Percentiles rank a stretch among this genome's conserved stretches.
phyloP scores from a whole-genome alignment of 1,140 invertebrate species.

The Goniozus legneri region DNA sequence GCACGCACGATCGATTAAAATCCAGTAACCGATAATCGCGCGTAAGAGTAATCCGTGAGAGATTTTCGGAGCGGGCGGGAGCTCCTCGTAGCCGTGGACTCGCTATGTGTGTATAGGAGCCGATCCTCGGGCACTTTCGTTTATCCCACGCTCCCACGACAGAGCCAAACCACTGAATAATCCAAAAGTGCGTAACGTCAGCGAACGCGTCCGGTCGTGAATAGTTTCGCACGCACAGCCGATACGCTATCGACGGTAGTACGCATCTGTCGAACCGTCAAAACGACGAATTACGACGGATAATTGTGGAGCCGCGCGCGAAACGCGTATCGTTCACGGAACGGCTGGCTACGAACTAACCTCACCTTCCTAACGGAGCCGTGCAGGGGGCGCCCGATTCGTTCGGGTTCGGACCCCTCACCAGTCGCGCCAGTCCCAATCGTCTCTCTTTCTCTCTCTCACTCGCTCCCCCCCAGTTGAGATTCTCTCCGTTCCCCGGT shows the following conservation, averaged over 20 bases:
- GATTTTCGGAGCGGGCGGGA: too few species aligned
- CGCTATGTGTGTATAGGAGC: too few species aligned
- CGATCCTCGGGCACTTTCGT: too few species aligned
- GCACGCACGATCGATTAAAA: too few species aligned
- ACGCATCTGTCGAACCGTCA: too few species aligned
- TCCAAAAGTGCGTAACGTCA: slow-evolving; percentile 7
- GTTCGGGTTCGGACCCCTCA: slow-evolving; percentile 7
- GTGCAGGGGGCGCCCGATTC: slow-evolving; percentile 35
- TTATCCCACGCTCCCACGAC: neutral
- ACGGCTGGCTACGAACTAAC: slow-evolving; percentile 44
- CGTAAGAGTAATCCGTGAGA: too few species aligned
- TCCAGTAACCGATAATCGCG: too few species aligned
- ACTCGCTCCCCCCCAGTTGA: neutral
- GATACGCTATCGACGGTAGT: neutral
- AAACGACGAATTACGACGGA: neutral
- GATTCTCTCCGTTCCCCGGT: neutral
- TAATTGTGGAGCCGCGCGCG: slow-evolving; percentile 10
- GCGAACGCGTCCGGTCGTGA: neutral
- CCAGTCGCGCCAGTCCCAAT: slow-evolving; percentile 8
- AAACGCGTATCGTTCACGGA: slow-evolving; percentile 30
- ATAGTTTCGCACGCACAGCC: neutral
- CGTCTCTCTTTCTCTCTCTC: slow-evolving; percentile 14
- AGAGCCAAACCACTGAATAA: neutral
- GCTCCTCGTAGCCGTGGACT: too few species aligned
- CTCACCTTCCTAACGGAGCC: slow-evolving; percentile 32